Conservation (phyloP, 2,113 vertebrate species). For the Nycticorax nycticorax region DNA sequence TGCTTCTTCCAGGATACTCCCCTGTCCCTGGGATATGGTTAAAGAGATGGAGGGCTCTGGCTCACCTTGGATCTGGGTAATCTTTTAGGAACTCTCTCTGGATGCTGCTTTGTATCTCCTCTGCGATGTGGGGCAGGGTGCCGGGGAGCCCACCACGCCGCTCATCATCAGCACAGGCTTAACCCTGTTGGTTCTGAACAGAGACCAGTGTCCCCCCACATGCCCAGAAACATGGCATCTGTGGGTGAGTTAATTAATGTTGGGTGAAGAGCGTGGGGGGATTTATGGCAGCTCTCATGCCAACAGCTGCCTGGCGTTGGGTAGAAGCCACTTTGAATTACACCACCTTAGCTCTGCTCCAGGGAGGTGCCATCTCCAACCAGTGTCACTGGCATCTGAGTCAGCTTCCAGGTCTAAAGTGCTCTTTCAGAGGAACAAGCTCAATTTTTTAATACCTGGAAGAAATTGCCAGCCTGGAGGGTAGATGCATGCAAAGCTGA, state of each 20-base stretch:
- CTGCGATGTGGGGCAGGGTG: accelerated
- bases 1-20: not conserved
- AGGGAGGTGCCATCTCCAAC: not conserved
- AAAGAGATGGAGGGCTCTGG: not conserved
- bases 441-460: not conserved
- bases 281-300: not conserved
- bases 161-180: not conserved
- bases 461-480: not conserved
- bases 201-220: not conserved
- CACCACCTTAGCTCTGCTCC: not conserved
- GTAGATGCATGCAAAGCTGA: not conserved
- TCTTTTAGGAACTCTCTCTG: not conserved
- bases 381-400: not conserved
- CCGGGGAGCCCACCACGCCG: accelerated
- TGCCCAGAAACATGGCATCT: not conserved
- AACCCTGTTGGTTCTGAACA: not conserved
- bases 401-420: not conserved
- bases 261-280: not conserved
- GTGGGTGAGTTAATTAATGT: not conserved
- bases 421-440: not conserved
- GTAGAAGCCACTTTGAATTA: not conserved
- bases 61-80: not conserved
- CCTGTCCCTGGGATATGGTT: not conserved
- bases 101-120: not conserved
- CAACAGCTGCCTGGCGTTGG: not conserved